Evolutionary conservation across 2,113 vertebrate species (phyloP), one percentile per base, ranked within the genome.

Genomic region (Gnathonemus longibarbis): DNA sequence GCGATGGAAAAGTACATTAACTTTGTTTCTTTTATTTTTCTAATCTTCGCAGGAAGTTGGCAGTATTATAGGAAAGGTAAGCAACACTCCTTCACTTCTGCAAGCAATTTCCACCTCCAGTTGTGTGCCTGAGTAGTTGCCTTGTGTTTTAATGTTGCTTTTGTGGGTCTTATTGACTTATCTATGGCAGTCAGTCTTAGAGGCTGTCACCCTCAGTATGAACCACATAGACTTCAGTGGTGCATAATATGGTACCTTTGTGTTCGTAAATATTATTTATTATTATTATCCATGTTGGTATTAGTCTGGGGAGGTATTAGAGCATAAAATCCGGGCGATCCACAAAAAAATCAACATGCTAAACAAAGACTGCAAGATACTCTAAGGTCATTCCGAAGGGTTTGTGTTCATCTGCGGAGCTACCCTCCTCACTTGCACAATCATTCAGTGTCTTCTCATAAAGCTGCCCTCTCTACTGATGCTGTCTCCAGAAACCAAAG

Each of bases 41-140:
- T n/a, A 92, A n/a, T 91, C 3, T 52, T 90, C 92, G 42, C 89
- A 31, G 95, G 95, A 96, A 91, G 95, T 96, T 62, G 95, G 95
- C 92, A 96, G 95, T 93, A 96, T 96, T 92, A 96, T 96, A 93
- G 95, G 95, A 92, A 96, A 96, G 95, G 95, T 96, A 89, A 94
- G 95, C 90, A 77, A 24, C 80, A 24, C 35, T 42, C 35, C 21
- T 42, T 39, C 3, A 31, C 31, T 39, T 87, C 31, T 87, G 24
- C 27, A 53, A 6, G 7, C 27, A 87, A 27, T 27, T 86, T 48
- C 45, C n/a, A 5, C 9, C 46, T 48, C 46, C 83, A 45, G 10
- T 45, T 21, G 24, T 84, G 39, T n/a, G 13, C 9, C 62, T 11
- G 31, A 77, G 70, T 39, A 39, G 70, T 85, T 86, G 21, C 46